These are phyloP conservation scores for Morpho achilles DNA, from an alignment of 2,888 invertebrate species.

Conservation along the genomic window DNA sequence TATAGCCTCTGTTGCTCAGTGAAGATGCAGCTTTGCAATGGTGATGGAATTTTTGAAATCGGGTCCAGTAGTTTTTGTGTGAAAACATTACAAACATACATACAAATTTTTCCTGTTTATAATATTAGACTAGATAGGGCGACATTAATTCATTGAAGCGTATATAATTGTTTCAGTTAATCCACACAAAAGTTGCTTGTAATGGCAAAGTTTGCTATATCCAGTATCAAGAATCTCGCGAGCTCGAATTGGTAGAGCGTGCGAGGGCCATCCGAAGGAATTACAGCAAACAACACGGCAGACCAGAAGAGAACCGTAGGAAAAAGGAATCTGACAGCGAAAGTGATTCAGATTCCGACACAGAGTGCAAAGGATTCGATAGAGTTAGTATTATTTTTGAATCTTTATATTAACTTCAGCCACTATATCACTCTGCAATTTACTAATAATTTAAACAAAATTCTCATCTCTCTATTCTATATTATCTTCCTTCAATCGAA, in stretches of 20 bases:
- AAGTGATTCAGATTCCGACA: slow-evolving; percentile 79
- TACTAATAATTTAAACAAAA: too few species aligned
- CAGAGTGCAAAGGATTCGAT: slow-evolving; percentile 69
- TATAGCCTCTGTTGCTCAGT: too few species aligned
- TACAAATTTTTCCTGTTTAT: too few species aligned
- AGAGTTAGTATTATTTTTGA: slow-evolving; percentile 53
- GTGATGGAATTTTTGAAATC: too few species aligned
- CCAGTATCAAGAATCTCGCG: slow-evolving; percentile 38
- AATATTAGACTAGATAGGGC: too few species aligned
- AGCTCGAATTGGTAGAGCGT: slow-evolving; percentile 39
- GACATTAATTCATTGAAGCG: too few species aligned
- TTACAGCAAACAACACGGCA: slow-evolving; percentile 73
- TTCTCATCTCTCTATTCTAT: neutral
- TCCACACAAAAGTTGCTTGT: slow-evolving; percentile 57
- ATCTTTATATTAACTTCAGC: too few species aligned
- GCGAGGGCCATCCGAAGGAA: slow-evolving; percentile 40
- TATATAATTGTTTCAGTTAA: slow-evolving; percentile 41
- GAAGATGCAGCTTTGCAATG: too few species aligned
- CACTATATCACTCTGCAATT: too few species aligned
- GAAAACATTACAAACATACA: too few species aligned
- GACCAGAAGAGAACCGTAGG: slow-evolving; percentile 61
- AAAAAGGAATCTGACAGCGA: slow-evolving; percentile 73
- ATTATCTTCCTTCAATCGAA: too few species aligned
- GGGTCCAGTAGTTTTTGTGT: too few species aligned
- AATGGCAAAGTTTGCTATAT: slow-evolving; percentile 59